Base-by-base conservation (phyloP, 2,113 vertebrate genomes). In the Aptenodytes forsteri region DNA sequence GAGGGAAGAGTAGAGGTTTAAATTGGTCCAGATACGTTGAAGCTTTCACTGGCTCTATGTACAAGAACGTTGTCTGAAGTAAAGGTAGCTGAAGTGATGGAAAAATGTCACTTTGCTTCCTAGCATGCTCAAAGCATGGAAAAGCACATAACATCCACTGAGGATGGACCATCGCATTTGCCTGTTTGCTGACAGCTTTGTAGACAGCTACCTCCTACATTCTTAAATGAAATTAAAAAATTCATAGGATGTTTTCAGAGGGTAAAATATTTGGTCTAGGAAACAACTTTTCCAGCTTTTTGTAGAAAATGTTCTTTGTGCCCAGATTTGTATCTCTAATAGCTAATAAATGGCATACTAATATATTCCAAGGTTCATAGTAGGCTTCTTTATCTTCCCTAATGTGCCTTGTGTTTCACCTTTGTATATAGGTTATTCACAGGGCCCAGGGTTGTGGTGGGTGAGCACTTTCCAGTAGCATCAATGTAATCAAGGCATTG, bases 401-500 rank as follows among this genome's bases (percentile, higher is more conserved):
- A 16, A 23, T 38, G 9, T 69, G 59, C 40, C 25, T 55, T 36
- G 8, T 62, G 21, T 36, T 92, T 75, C 40, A 22, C 42, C 11
- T 16, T n/a, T 79, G 18, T 16, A 26, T 0, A 0, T 16, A 17
- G 44, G 19, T 66, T 47, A 38, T 66, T 70, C 23, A 9, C 9
- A 13, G 54, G n/a, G 44, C 80, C 62, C 30, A 20, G 21, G 44
- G 23, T 29, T 83, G 27, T 47, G 34, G n/a, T 50, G 36, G 42
- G 16, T 17, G 7, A 91, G 44, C 22, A 19, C 27, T 56, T 87
- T 49, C 23, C 73, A 75, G 55, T 7, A 34, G 17, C 32, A 30
- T 22, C 0, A 0, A 11, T 14, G n/a, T n/a, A 17, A 20, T 47
- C 16, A 15, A 27, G 26, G 67, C 27, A n/a, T 7, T 47, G 64